Evolutionary conservation across 2,797 vertebrate species (phyloP), one percentile per base, ranked within the genome.

Genomic region (Lindbergichthys nudifrons): DNA sequence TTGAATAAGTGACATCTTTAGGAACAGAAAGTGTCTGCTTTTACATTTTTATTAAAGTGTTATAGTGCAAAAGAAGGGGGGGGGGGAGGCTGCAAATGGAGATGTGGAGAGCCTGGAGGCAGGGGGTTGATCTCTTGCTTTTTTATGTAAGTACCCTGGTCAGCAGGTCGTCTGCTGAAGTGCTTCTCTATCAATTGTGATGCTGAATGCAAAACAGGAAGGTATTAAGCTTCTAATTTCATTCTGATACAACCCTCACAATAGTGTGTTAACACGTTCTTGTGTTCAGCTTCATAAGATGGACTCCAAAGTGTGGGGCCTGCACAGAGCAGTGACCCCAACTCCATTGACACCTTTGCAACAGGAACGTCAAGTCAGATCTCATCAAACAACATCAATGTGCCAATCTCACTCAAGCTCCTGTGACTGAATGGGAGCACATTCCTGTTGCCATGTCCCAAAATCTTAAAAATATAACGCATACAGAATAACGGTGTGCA

Each of bases 1-100:
- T 36, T 80, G 60, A 87, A 81, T 85, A 82, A 57, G 39, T 80
- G 73, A 82, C 82, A 85, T 74, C 79, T 84, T 77, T 85, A 71
- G 79, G 73, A 79, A 65, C 43, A 80, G 65, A 63, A 64, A 48
- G 26, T 66, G 60, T 57, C 66, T 75, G 57, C 65, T 79, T 68
- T 65, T 71, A 71, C 43, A 63, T 53, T 32, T 63, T 32, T 46
- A 63, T 70, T 9, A 41, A 42, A 2, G 54, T 75, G 71, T 67
- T 74, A 80, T 59, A 68, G 66, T 23, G 50, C 21, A 67, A 64
- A 51, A 77, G 47, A 32, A 43, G 50, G 18, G 23, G 26, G 46
- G 10, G 50, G 60, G 18, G 23, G 26, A 42, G 10, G 36, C 2
- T 39, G 53, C 12, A 56, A 46, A 52, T 30, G 43, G 51, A 70